These are phyloP conservation scores for Ladona fulva DNA, from an alignment of 1,140 invertebrate species.

Conservation along the genomic window DNA sequence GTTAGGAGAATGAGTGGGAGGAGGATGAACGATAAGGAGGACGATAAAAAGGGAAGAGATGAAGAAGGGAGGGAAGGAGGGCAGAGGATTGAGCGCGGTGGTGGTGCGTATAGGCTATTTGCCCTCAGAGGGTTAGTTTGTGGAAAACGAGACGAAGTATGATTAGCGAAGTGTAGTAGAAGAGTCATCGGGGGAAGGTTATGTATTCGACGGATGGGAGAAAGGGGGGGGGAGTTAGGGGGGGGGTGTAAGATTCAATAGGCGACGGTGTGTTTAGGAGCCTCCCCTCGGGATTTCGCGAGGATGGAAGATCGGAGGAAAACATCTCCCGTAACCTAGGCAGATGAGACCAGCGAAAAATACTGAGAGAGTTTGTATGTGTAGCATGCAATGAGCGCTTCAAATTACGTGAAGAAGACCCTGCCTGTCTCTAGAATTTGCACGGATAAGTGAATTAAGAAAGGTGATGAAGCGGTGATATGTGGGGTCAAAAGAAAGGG, in stretches of 20 bases:
- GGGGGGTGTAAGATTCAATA: neutral
- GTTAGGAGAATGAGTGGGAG: too few relatives aligned
- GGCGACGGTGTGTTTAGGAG: neutral
- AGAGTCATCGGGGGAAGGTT: neutral
- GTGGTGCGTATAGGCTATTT: neutral
- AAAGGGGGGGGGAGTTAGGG: neutral
- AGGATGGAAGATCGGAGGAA: neutral
- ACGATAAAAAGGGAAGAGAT: too few relatives aligned
- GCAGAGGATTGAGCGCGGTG: too few relatives aligned
- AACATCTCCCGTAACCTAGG: neutral
- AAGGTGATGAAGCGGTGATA: too few relatives aligned
- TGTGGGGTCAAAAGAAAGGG: too few relatives aligned
- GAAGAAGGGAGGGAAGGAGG: too few relatives aligned
- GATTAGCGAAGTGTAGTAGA: neutral
- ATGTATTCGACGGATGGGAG: neutral
- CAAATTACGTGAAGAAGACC: too few relatives aligned
- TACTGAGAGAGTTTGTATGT: too few relatives aligned
- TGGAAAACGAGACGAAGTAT: neutral
- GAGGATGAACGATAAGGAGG: too few relatives aligned
- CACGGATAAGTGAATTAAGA: too few relatives aligned
- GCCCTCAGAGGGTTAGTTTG: neutral
- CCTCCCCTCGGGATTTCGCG: neutral
- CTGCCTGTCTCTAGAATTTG: too few relatives aligned
- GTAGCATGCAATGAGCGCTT: too few relatives aligned
- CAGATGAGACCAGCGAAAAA: neutral